Evolutionary conservation across 1,140 invertebrate species (phyloP).

Genomic region (Ditylenchus dipsaci): DNA sequence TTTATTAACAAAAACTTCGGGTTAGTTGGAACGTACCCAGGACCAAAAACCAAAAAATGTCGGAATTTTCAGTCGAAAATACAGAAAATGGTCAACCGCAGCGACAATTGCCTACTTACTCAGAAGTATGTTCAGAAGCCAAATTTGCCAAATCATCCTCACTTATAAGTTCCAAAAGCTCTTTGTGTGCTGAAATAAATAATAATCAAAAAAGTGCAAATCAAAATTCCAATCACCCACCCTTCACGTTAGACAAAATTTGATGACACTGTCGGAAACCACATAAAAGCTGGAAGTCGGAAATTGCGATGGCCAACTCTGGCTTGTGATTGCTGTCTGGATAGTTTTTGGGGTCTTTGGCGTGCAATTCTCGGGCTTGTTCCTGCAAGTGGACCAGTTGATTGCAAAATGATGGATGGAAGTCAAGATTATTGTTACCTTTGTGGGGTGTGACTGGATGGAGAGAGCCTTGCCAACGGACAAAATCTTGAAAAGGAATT

Average conservation of each 20-base stretch:
- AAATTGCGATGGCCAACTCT: conserved; percentile 88
- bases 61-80: no score
- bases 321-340: conserved; percentile 98
- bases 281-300: conserved; percentile 86
- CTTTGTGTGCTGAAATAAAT: conserved; percentile 26
- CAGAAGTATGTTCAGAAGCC: conserved; percentile 20
- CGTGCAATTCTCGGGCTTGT: conserved; percentile 75
- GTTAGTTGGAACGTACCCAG: no score
- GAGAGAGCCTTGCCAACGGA: conserved; percentile 85
- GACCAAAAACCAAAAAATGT: no score
- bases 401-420: no score
- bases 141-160: conserved; percentile 21
- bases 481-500: conserved; percentile 90
- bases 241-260: conserved; percentile 42
- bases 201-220: no score
- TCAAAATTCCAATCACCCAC: conserved; percentile 56
- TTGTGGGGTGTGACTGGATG: conserved; percentile 78
- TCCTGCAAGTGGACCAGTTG: conserved; percentile 63
- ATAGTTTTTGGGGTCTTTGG: conserved; percentile 75
- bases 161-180: conserved; percentile 28
- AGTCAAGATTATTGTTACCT: conserved; percentile 74
- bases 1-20: no score
- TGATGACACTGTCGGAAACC: conserved; percentile 73
- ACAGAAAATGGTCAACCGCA: no score
- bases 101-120: no score